Evolutionary conservation across 2,888 invertebrate genomes (phyloP).

Genomic region (Tenthredo notha): DNA sequence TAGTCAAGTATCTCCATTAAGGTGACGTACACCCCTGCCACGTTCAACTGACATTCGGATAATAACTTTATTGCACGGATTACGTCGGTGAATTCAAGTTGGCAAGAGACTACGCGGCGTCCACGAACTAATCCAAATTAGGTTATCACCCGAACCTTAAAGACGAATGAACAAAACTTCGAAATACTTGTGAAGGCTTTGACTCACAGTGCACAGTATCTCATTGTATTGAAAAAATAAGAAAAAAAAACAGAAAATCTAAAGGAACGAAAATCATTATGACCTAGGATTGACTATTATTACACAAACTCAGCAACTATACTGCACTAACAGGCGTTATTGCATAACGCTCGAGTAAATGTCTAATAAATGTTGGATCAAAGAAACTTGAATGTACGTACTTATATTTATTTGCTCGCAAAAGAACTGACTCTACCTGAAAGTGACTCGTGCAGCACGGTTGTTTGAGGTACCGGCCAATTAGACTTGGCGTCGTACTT

Average conservation of each 20-base stretch:
- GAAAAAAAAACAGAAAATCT: no score
- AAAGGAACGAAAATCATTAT: neutral
- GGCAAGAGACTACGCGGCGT: neutral
- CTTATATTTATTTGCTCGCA: constrained; percentile 26
- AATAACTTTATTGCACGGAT: constrained; percentile 45
- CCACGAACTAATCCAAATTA: constrained; percentile 5
- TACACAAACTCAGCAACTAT: neutral
- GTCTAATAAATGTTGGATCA: constrained; percentile 28
- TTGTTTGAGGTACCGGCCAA: constrained; percentile 50
- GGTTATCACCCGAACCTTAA: neutral
- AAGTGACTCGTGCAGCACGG: constrained; percentile 27
- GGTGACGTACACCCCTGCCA: constrained; percentile 36
- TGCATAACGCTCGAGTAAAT: neutral
- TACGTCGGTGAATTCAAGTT: neutral
- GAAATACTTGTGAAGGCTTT: neutral
- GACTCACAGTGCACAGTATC: neutral
- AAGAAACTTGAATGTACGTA: constrained; percentile 30
- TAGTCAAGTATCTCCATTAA: constrained; percentile 50
- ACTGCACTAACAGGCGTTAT: neutral
- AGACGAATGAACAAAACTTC: neutral
- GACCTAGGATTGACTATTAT: neutral
- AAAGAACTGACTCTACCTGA: constrained; percentile 19
- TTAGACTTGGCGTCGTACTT: constrained; percentile 45
- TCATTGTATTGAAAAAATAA: neutral
- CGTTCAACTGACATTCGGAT: constrained; percentile 41